Evolutionary conservation across 2,888 invertebrate genomes (phyloP).

Genomic region (Apamea epomidion): DNA sequence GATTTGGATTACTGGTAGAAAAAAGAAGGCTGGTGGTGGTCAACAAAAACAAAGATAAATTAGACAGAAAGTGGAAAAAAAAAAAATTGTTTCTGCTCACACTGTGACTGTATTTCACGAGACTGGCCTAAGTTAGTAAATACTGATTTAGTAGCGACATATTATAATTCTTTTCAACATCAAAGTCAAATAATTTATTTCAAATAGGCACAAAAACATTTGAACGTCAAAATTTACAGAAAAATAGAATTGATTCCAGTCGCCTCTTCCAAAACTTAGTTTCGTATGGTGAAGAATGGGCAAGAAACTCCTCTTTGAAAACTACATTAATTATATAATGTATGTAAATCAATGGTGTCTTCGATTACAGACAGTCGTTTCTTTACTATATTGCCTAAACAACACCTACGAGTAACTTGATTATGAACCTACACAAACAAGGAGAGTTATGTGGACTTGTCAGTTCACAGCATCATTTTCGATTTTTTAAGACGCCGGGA

Average conservation of each 20-base stretch:
- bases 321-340: too few relatives aligned
- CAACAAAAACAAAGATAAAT: not conserved
- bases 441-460: not conserved
- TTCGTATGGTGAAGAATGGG: too few relatives aligned
- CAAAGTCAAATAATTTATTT: too few relatives aligned
- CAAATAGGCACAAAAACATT: too few relatives aligned
- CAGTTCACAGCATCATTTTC: not conserved
- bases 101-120: not conserved
- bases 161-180: not conserved
- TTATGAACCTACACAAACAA: not conserved
- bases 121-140: not conserved
- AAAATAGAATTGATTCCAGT: too few relatives aligned
- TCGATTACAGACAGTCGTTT: not conserved
- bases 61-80: not conserved
- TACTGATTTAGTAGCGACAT: not conserved
- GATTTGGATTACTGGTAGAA: slow-evolving; percentile 23
- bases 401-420: not conserved
- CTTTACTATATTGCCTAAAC: not conserved
- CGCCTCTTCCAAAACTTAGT: too few relatives aligned
- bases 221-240: too few relatives aligned
- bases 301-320: too few relatives aligned
- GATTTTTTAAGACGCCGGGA: not conserved
- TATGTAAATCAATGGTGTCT: not conserved
- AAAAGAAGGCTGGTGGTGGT: too few relatives aligned
- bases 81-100: not conserved